Base-by-base conservation (phyloP, 2,113 vertebrate genomes). In the Drymodes brunneopygia region DNA sequence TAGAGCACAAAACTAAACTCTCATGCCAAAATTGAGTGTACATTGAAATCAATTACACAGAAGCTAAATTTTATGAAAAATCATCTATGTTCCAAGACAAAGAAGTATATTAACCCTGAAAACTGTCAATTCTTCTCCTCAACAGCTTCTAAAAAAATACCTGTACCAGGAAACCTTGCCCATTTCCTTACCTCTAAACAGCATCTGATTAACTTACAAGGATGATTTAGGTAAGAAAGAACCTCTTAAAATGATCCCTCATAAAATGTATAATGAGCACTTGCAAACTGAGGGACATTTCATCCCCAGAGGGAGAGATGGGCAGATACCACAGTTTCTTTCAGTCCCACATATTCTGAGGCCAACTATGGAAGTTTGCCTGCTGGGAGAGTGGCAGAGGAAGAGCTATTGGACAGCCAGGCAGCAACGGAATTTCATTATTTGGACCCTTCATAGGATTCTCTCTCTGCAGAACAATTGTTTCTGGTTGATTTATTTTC, bases 11-110 rank as follows among this genome's bases (percentile, higher is more conserved):
- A 94, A 96, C 78, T 69, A 95, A 95, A 97, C 62, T 74, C 80
- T 95, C 83, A 40, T 92, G 95, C 89, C 90, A 97, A 97, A 96
- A 97, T 72, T 91, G 92, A 91, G 88, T 61, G 86, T 44, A 92
- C 83, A 69, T 16, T 94, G 90, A 86, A 94, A 94, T 91, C 66
- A 81, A 56, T 53, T 51, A 60, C 45, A 66, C 11, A 79, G 42
- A 65, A 80, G 20, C 23, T 86, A 22, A 65, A 67, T 38, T 92
- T 75, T 27, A 44, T 19, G 14, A 50, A 64, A 87, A 93, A 50
- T 7, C 36, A 51, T 77, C 10, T 44, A 24, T 2, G 0, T 75
- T 74, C 38, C 51, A 83, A 48, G 42, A 54, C 24, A 56, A 66
- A 84, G 11, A 60, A 73, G 6, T 17, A 2, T 20, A 53, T 65